Evolutionary conservation across 2,113 vertebrate species (phyloP).

Genomic region (Charadrius vociferus): DNA sequence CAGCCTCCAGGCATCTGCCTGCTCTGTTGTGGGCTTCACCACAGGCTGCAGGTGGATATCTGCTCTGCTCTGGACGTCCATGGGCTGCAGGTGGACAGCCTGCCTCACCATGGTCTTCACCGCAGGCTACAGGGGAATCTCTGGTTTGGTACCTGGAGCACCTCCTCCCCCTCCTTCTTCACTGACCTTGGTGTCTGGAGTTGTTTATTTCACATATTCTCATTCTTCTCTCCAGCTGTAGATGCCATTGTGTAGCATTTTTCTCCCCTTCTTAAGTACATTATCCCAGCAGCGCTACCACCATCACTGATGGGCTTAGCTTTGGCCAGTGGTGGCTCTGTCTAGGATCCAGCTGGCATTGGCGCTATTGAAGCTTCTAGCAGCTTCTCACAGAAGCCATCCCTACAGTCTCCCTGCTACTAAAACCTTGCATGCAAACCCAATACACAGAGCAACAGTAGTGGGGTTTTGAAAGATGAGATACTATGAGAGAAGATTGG

Average conservation of each 20-base stretch:
- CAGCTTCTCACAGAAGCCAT: neutral
- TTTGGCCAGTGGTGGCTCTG: fast-evolving
- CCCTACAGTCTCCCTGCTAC: fast-evolving
- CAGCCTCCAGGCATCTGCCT: neutral
- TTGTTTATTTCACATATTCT: neutral
- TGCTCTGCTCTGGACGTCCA: fast-evolving
- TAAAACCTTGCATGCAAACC: neutral
- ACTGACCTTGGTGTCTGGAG: neutral
- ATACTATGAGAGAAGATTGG: neutral
- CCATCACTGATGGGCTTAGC: fast-evolving
- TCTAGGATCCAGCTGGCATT: fast-evolving
- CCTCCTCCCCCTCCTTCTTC: neutral
- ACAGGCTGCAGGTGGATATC: neutral
- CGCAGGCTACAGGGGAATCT: neutral
- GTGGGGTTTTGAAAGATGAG: neutral
- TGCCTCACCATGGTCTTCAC: neutral
- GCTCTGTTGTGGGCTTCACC: neutral
- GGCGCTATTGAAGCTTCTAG: neutral
- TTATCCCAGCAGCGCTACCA: fast-evolving
- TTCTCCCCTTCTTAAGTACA: neutral
- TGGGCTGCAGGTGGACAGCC: neutral
- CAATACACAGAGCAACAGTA: neutral
- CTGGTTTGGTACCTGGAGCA: fast-evolving
- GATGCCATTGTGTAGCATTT: neutral
- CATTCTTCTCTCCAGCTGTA: neutral